phyloP scores from a whole-genome alignment of 2,797 vertebrate genomes.

The Sebastes itinus region DNA sequence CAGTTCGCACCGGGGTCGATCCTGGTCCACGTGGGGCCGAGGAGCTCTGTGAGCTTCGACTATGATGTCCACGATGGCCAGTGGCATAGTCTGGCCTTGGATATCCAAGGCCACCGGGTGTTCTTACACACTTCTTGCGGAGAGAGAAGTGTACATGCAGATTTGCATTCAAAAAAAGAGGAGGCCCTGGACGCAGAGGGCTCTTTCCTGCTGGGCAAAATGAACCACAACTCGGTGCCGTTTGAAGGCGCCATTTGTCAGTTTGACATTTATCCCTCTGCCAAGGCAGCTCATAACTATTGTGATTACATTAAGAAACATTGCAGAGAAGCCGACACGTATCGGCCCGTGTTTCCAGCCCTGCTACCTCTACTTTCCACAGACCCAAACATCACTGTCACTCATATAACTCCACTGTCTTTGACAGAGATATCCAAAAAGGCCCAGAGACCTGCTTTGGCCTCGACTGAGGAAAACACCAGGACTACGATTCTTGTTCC shows the following conservation, averaged over 20 bases:
- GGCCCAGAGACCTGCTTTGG: constrained; percentile 58
- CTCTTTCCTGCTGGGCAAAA: constrained; percentile 93
- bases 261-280: constrained; percentile 95
- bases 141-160: constrained; percentile 83
- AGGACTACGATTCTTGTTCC: constrained; percentile 50
- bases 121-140: constrained; percentile 93
- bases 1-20: constrained; percentile 90
- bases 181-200: constrained; percentile 88
- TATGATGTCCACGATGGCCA: constrained; percentile 92
- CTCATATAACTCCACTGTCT: constrained; percentile 45
- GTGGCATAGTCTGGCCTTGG: constrained; percentile 93
- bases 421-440: constrained; percentile 58
- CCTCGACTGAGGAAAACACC: constrained; percentile 31
- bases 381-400: constrained; percentile 76
- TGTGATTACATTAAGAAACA: constrained; percentile 97
- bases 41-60: constrained; percentile 91
- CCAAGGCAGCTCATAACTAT: constrained; percentile 96
- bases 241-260: constrained; percentile 98
- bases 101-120: constrained; percentile 85
- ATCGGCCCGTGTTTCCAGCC: constrained; percentile 85
- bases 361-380: constrained; percentile 83
- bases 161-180: constrained; percentile 87
- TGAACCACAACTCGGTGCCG: constrained; percentile 88
- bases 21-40: constrained; percentile 88
- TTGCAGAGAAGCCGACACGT: constrained; percentile 91